phyloP scores from a whole-genome alignment of 2,888 invertebrate species.

The Amitus sp. region DNA sequence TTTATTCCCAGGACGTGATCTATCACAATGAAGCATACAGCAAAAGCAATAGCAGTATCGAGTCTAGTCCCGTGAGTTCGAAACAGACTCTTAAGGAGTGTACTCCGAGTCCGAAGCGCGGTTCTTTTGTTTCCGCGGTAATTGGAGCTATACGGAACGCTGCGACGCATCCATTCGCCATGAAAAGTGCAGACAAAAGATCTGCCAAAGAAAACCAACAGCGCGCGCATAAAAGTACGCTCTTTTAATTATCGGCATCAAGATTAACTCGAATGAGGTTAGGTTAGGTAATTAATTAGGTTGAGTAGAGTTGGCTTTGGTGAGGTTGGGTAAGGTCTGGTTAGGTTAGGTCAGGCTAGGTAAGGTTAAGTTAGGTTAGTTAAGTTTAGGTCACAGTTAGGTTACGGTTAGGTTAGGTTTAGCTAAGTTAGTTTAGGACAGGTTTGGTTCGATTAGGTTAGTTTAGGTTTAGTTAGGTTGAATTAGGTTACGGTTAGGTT shows the following conservation, averaged over 20 bases:
- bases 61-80: slow-evolving; percentile 70
- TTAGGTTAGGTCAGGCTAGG: neutral
- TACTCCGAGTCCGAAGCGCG: slow-evolving; percentile 72
- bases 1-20: slow-evolving; percentile 73
- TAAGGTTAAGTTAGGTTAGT: neutral
- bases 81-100: slow-evolving; percentile 61
- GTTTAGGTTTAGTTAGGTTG: neutral
- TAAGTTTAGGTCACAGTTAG: neutral
- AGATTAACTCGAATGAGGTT: neutral
- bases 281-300: no score
- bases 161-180: slow-evolving; percentile 63
- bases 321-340: neutral
- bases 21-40: slow-evolving; percentile 83
- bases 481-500: no score
- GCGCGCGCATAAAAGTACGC: slow-evolving; percentile 56
- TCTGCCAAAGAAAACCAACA: slow-evolving; percentile 50
- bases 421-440: neutral
- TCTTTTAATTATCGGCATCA: no score
- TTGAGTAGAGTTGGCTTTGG: no score
- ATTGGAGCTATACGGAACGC: slow-evolving; percentile 76
- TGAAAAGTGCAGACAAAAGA: slow-evolving; percentile 51
- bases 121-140: slow-evolving; percentile 78
- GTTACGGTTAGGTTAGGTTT: no score
- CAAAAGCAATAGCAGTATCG: slow-evolving; percentile 75
- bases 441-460: neutral